Percentiles rank a stretch among this genome's conserved stretches.
These are phyloP conservation scores for Melipona bicolor DNA, from an alignment of 2,888 invertebrate species.

Conservation along the genomic window DNA sequence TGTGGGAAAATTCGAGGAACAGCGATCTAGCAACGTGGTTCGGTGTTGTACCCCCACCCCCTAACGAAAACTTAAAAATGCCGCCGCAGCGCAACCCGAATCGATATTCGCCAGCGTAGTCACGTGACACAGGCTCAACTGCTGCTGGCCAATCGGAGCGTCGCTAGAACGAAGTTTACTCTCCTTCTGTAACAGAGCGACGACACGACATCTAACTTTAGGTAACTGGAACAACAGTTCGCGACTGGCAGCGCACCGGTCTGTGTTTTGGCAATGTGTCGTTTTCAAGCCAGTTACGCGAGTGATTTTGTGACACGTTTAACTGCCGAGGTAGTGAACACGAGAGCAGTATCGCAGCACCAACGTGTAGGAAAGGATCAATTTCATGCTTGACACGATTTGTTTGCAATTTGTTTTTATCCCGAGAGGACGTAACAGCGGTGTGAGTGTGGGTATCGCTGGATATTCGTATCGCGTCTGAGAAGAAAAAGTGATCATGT, in stretches of 20 bases:
- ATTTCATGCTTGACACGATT: conserved; percentile 41
- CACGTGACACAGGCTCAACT: conserved; percentile 84
- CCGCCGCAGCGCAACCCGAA: conserved; percentile 91
- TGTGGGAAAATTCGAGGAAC: conserved; percentile 48
- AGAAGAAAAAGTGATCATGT: conserved; percentile 48
- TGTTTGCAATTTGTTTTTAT: conserved; percentile 27
- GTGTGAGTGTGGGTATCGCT: conserved; percentile 47
- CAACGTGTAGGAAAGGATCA: conserved; percentile 32
- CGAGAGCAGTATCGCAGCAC: conserved; percentile 28
- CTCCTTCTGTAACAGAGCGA: conserved; percentile 68
- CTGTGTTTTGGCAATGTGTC: conserved; percentile 79
- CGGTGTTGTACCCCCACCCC: conserved; percentile 77
- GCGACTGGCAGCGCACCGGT: conserved; percentile 80
- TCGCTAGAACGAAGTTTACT: conserved; percentile 55
- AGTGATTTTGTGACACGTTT: conserved; percentile 78
- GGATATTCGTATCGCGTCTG: conserved; percentile 35
- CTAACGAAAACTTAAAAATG: conserved; percentile 90
- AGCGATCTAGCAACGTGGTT: conserved; percentile 69
- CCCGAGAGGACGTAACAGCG: conserved; percentile 45
- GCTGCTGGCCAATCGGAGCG: conserved; percentile 80
- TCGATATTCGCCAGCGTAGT: conserved; percentile 88
- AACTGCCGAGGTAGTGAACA: conserved; percentile 39
- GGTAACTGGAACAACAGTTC: conserved; percentile 74
- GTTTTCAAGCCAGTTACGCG: conserved; percentile 84
- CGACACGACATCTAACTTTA: conserved; percentile 71